phyloP scores from a whole-genome alignment of 2,113 vertebrate species.

The Tupaia chinensis region DNA sequence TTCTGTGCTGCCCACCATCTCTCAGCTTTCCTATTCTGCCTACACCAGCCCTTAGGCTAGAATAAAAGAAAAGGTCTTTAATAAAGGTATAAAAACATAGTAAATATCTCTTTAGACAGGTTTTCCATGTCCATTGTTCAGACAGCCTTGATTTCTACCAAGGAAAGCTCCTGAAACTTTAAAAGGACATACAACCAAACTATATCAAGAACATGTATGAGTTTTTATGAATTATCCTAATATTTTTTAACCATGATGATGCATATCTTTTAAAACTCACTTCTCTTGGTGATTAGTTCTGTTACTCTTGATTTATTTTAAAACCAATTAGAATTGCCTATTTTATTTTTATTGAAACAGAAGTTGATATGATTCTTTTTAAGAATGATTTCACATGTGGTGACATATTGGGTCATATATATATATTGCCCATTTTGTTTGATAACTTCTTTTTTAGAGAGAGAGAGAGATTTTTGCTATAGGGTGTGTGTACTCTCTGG shows the following conservation, averaged over 20 bases:
- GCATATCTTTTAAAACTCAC: slow-evolving; percentile 2
- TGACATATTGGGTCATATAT: too few species aligned
- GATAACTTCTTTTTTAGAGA: too few species aligned
- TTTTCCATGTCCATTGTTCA: not conserved
- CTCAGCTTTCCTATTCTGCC: not conserved
- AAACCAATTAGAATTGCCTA: slow-evolving; percentile 22
- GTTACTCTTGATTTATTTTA: not conserved
- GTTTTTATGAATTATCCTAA: slow-evolving; percentile 22
- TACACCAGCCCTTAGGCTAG: not conserved
- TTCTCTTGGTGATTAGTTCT: slow-evolving; percentile 40
- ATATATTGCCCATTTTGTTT: too few species aligned
- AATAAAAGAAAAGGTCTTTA: not conserved
- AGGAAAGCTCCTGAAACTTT: slow-evolving; percentile 33
- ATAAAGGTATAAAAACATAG: slow-evolving; percentile 4
- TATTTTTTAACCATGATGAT: not conserved
- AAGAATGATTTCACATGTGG: not conserved
- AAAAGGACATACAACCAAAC: not conserved
- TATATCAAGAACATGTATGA: not conserved
- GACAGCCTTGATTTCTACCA: not conserved
- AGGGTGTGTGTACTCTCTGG: too few species aligned
- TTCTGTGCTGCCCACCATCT: not conserved
- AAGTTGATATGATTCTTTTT: slow-evolving; percentile 37
- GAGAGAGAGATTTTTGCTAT: too few species aligned
- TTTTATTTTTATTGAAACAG: not conserved
- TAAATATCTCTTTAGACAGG: not conserved